phyloP scores from a whole-genome alignment of 2,888 invertebrate species.

The Cyaniris semiargus region DNA sequence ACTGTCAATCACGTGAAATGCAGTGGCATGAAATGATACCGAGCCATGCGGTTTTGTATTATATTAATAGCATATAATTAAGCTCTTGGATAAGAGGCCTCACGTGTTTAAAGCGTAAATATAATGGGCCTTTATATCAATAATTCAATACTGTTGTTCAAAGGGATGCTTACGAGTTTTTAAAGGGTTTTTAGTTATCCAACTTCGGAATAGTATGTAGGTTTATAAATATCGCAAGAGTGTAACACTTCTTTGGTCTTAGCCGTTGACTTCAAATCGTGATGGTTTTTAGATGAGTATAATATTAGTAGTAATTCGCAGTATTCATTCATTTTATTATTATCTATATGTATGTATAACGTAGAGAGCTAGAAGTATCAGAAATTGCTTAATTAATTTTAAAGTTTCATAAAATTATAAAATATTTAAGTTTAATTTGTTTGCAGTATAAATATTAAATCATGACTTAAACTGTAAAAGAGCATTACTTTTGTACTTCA shows the following conservation, averaged over 20 bases:
- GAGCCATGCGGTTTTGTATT: not conserved
- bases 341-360: too few relatives aligned
- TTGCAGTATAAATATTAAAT: not conserved
- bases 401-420: too few relatives aligned
- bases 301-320: too few relatives aligned
- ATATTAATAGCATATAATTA: conserved; percentile 10
- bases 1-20: conserved; percentile 35
- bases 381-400: too few relatives aligned
- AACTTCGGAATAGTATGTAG: not conserved
- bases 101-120: not conserved
- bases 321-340: too few relatives aligned
- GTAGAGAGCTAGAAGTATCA: too few relatives aligned
- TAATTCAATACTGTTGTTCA: not conserved
- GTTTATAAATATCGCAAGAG: not conserved
- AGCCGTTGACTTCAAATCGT: too few relatives aligned
- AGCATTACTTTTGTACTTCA: not conserved
- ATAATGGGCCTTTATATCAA: not conserved
- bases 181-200: not conserved
- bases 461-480: not conserved
- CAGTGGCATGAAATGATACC: conserved; percentile 15
- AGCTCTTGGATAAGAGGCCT: not conserved
- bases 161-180: not conserved
- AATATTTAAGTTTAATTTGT: too few relatives aligned
- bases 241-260: too few relatives aligned
- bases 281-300: too few relatives aligned